Evolutionary conservation across 2,888 invertebrate species (phyloP).

Genomic region (Campopleginae sp.): DNA sequence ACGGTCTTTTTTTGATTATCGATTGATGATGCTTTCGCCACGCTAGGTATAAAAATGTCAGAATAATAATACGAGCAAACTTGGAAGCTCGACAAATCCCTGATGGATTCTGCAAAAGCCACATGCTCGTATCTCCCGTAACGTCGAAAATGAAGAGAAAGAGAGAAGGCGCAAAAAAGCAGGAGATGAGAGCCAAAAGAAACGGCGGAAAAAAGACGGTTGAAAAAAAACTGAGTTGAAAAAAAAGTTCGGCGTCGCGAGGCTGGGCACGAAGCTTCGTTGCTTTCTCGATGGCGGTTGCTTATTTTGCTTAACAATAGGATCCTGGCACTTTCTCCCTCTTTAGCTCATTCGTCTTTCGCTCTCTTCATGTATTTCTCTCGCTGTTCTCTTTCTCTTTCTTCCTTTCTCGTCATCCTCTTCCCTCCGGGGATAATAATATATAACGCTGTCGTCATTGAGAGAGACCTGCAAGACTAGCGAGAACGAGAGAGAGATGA

Average conservation of each 20-base stretch:
- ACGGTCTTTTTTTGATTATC: conserved; percentile 49
- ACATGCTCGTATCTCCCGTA: conserved; percentile 45
- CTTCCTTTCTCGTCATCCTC: conserved; percentile 62
- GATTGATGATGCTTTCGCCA: conserved; percentile 51
- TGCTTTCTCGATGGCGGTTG: conserved; percentile 76
- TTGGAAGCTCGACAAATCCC: conserved; percentile 35
- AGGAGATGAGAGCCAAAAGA: conserved; percentile 38
- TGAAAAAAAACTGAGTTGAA: conserved; percentile 67
- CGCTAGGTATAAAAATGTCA: conserved; percentile 13
- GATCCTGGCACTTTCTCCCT: conserved; percentile 63
- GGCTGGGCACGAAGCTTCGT: conserved; percentile 58
- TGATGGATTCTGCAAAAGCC: conserved; percentile 16
- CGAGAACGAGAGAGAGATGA: conserved; percentile 44
- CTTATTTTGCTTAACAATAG: conserved; percentile 82
- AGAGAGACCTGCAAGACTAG: conserved; percentile 71
- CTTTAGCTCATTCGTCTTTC: conserved; percentile 39
- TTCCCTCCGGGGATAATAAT: conserved; percentile 72
- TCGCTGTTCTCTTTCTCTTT: conserved; percentile 14
- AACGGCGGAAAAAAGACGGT: conserved; percentile 71
- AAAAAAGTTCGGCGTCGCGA: conserved; percentile 48
- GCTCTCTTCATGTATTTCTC: conserved; percentile 41
- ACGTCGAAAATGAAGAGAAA: conserved; percentile 62
- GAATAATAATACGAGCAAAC: conserved; percentile 28
- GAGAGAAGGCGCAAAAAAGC: conserved; percentile 54
- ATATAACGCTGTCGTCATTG: conserved; percentile 65